Conservation (phyloP, 2,888 invertebrate genomes). For the Troides aeacus region DNA sequence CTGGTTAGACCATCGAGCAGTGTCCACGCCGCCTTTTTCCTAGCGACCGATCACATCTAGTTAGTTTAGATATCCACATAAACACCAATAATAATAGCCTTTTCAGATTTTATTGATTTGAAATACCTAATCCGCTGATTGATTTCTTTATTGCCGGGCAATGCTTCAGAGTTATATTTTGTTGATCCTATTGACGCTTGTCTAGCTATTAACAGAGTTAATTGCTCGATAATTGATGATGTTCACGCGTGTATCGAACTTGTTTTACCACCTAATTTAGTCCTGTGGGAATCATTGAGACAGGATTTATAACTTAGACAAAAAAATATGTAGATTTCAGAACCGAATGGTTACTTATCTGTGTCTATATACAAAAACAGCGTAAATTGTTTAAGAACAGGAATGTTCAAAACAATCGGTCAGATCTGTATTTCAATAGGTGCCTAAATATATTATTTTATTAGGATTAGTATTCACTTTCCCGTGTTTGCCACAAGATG, state of each 20-base stretch:
- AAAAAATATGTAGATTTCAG: neutral
- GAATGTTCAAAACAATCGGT: neutral
- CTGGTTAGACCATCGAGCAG: too few relatives aligned
- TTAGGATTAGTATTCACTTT: too few relatives aligned
- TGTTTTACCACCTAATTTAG: slow-evolving; percentile 75
- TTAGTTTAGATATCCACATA: slow-evolving; percentile 26
- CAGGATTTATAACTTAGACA: neutral
- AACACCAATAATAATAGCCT: slow-evolving; percentile 52
- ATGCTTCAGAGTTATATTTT: slow-evolving; percentile 57
- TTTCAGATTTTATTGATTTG: slow-evolving; percentile 78
- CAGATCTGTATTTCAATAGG: too few relatives aligned
- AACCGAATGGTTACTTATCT: neutral
- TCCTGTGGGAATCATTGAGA: slow-evolving; percentile 60
- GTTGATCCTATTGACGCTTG: slow-evolving; percentile 69
- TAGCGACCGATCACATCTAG: slow-evolving; percentile 38
- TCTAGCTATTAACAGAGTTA: slow-evolving; percentile 70
- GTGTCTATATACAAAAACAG: neutral
- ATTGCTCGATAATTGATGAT: slow-evolving; percentile 70
- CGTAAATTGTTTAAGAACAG: neutral
- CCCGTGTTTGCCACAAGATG: too few relatives aligned
- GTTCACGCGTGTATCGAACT: slow-evolving; percentile 66
- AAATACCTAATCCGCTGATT: slow-evolving; percentile 78
- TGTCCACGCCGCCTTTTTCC: neutral
- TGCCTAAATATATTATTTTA: too few relatives aligned
- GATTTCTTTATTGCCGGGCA: slow-evolving; percentile 77